A percentile compares a stretch with the other conserved stretches of the same genome.
These are phyloP conservation scores for Sinhomidia bicolor DNA, from an alignment of 2,888 invertebrate genomes.

Conservation along the genomic window DNA sequence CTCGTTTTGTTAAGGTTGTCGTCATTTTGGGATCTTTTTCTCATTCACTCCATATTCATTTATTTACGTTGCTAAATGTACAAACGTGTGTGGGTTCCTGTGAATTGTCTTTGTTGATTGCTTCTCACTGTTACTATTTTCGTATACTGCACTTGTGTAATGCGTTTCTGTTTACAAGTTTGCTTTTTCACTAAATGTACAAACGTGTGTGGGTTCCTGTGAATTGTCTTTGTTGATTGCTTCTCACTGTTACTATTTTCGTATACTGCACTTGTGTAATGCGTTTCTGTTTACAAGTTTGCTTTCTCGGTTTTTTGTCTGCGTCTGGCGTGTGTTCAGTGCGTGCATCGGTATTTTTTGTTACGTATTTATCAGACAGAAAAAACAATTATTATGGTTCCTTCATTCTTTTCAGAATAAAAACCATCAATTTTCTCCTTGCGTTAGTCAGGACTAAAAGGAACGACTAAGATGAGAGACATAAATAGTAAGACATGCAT, in stretches of 20 bases:
- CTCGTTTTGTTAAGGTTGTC: slow-evolving; percentile 25
- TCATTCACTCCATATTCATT: neutral
- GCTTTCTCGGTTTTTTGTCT: no score
- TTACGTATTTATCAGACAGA: slow-evolving; percentile 2
- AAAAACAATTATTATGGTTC: neutral
- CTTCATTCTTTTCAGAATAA: slow-evolving; percentile 14
- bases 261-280: neutral
- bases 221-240: slow-evolving; percentile 60
- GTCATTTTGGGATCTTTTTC: slow-evolving; percentile 32
- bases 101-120: slow-evolving; percentile 61
- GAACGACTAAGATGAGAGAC: no score
- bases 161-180: neutral
- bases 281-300: neutral
- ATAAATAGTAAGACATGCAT: no score
- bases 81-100: slow-evolving; percentile 34
- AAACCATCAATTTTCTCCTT: neutral
- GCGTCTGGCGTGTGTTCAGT: neutral
- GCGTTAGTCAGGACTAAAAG: no score
- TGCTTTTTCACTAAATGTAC: neutral
- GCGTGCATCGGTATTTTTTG: neutral
- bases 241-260: slow-evolving; percentile 35
- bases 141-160: neutral
- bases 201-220: slow-evolving; percentile 35
- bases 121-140: slow-evolving; percentile 36
- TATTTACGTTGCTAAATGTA: neutral